Evolutionary conservation across 2,797 vertebrate genomes (phyloP), one percentile per base, ranked within the genome.

Genomic region (Loriculus beryllinus): DNA sequence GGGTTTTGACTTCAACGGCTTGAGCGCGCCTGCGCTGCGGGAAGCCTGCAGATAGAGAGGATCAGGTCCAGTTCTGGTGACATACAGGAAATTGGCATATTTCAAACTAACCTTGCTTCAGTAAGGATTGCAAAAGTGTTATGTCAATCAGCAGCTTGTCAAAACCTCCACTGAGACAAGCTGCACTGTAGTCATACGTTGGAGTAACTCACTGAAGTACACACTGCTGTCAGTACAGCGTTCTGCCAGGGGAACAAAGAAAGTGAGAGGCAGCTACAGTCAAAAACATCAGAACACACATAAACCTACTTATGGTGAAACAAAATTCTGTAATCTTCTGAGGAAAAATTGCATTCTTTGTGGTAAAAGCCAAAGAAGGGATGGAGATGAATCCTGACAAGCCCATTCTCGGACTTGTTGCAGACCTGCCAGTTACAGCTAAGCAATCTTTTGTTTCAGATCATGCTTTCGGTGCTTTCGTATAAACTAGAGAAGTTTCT

Each of bases 401-500:
- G 68, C 19, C 52, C 71, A 0, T 51, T 60, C 62, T 56, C 7
- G 2, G 76, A 65, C 25, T 9, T 60, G 37, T 52, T 64, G 56
- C 37, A 57, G 40, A 71, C 13, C n/a, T 33, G 62, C 48, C 86
- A 60, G 37, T 60, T 68, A 68, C 4, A 1, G 57, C 49, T 47
- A 56, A 68, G 47, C 23, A 71, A 37, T 35, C 69, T 60, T 85
- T 17, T 68, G 37, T 64, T 87, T 60, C 75, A 89, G 76, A 79
- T 64, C 45, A 64, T 21, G 10, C 85, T 57, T 88, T 92, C 35
- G 68, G 11, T 23, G 25, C 31, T 88, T 84, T 70, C 10, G 4
- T 77, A 77, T 67, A 74, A 80, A 80, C 52, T 40, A 71, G n/a
- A 76, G 62, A 74, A 42, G n/a, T 51, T 93, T 77, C 70, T 51